Evolutionary conservation across 2,888 invertebrate genomes (phyloP).

Genomic region (Panzeria rudis): DNA sequence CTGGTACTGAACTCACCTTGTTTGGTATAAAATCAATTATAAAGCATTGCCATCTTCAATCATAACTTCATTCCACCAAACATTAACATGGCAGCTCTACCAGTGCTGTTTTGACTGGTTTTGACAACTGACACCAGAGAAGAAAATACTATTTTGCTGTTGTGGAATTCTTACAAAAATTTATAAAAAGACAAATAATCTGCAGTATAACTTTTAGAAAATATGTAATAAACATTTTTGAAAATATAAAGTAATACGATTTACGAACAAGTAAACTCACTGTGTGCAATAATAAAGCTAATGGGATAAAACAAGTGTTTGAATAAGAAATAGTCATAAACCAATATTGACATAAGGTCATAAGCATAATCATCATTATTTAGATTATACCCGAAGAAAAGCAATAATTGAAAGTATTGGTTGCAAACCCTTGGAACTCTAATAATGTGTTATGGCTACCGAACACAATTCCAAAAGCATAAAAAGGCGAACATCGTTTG

Average conservation of each 20-base stretch:
- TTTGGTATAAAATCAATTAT: background rate
- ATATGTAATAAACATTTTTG: background rate
- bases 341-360: conserved; percentile 62
- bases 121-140: conserved; percentile 61
- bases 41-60: conserved; percentile 25
- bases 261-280: background rate
- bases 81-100: conserved; percentile 14
- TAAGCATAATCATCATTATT: background rate
- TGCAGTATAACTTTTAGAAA: background rate
- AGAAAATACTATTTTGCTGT: conserved; percentile 57
- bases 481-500: conserved; percentile 40
- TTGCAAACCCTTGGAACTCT: background rate
- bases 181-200: conserved; percentile 7
- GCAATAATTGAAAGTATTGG: background rate
- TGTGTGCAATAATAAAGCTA: background rate
- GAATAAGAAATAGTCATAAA: conserved; percentile 3
- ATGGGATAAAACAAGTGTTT: background rate
- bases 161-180: conserved; percentile 62
- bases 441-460: conserved; percentile 70
- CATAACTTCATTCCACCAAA: no score
- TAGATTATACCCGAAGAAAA: conserved; percentile 12
- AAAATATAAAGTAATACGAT: background rate
- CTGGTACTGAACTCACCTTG: no score
- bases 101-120: background rate
- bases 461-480: conserved; percentile 51